Conservation (phyloP, 2,888 invertebrate genomes). For the Ichneumoninae sp. region DNA sequence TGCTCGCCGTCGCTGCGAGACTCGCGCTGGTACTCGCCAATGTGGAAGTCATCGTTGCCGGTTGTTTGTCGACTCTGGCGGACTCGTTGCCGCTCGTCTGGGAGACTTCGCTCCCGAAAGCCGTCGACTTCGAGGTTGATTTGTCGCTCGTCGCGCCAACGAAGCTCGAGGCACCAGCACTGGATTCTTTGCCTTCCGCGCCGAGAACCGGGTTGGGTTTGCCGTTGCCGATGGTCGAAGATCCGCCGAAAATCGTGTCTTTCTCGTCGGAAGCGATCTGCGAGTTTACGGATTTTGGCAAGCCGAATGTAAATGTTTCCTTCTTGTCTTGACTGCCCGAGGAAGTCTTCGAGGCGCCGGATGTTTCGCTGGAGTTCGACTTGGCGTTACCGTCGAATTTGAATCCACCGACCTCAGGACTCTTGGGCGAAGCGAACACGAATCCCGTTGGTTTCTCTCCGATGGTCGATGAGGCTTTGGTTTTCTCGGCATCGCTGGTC, state of each 20-base stretch:
- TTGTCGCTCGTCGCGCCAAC: slow-evolving; percentile 18
- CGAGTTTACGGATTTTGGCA: slow-evolving; percentile 40
- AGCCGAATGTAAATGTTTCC: slow-evolving; percentile 54
- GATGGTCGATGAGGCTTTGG: background rate
- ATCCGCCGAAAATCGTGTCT: slow-evolving; percentile 18
- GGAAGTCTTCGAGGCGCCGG: slow-evolving; percentile 13
- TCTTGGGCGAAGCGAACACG: slow-evolving; percentile 75
- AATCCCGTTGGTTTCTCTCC: slow-evolving; percentile 67
- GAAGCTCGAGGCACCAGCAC: slow-evolving; percentile 16
- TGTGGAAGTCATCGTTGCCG: slow-evolving; percentile 2
- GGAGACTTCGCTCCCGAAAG: slow-evolving; percentile 17
- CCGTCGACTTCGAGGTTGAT: slow-evolving; percentile 2
- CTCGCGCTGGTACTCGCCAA: slow-evolving; percentile 21
- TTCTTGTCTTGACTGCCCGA: slow-evolving; percentile 62
- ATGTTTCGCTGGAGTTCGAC: slow-evolving; percentile 51
- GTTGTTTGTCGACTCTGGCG: background rate
- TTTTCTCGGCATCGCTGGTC: slow-evolving; percentile 45
- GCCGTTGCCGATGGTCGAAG: background rate
- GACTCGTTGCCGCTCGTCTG: slow-evolving; percentile 29
- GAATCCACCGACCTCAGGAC: slow-evolving; percentile 56
- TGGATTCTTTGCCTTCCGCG: slow-evolving; percentile 17
- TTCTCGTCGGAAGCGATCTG: slow-evolving; percentile 36
- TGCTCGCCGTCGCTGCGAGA: background rate
- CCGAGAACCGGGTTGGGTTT: slow-evolving; percentile 70
- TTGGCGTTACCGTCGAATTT: slow-evolving; percentile 48